These are phyloP conservation scores for Microplitis manilae DNA, from an alignment of 2,888 invertebrate genomes.

Conservation along the genomic window DNA sequence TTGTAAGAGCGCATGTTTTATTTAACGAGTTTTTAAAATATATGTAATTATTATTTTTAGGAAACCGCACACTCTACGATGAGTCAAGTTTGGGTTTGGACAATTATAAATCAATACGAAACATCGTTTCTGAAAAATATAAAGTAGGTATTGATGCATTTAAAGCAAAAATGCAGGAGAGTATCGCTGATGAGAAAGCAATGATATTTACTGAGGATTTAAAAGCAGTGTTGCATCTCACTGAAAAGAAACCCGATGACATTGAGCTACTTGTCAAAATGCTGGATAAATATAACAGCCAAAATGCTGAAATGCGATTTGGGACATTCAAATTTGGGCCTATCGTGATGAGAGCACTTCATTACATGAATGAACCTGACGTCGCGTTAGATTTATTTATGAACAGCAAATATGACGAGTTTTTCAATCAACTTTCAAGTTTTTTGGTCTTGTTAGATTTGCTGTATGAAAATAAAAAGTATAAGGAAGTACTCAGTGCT, in stretches of 20 bases:
- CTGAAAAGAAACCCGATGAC: conserved; percentile 76
- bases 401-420: conserved; percentile 75
- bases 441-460: conserved; percentile 82
- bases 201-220: conserved; percentile 90
- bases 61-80: conserved; percentile 73
- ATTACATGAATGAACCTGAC: conserved; percentile 80
- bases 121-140: conserved; percentile 76
- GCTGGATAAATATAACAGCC: conserved; percentile 82
- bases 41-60: conserved; percentile 48
- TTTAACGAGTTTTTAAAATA: background rate
- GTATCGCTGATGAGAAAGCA: conserved; percentile 73
- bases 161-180: conserved; percentile 80
- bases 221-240: conserved; percentile 84
- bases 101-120: conserved; percentile 74
- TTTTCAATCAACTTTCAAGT: conserved; percentile 82
- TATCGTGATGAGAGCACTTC: conserved; percentile 85
- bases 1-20: conserved; percentile 25
- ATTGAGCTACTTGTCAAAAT: conserved; percentile 78
- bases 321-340: conserved; percentile 88
- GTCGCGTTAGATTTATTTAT: conserved; percentile 79
- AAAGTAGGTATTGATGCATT: conserved; percentile 78
- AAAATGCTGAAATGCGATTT: conserved; percentile 82
- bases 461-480: conserved; percentile 79
- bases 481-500: conserved; percentile 77
- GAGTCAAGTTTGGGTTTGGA: conserved; percentile 77